Base-by-base conservation (phyloP, 2,888 invertebrate species). In the Malthinus seriepunctatus region DNA sequence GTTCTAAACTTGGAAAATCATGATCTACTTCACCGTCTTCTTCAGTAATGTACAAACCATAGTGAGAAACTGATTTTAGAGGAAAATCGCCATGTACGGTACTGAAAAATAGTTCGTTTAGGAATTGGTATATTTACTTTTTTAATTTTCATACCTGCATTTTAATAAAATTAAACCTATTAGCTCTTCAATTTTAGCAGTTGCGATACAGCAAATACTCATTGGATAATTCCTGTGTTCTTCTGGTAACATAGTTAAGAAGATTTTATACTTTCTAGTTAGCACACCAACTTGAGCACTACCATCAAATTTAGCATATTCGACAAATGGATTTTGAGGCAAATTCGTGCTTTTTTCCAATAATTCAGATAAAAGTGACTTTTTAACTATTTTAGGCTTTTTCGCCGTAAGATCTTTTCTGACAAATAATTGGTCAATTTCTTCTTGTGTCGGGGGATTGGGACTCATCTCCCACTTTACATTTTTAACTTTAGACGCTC, bases 1-100 rank as follows among this genome's bases (percentile, higher is more conserved):
- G 84, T 74, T 96, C 95, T 8, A 98, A 81, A 67, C 91, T 90
- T 0, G 97, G 96, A 75, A 98, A 96, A 69, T 95, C 97, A 79
- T 86, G 86, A 78, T 95, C 95, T 2, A 95, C 91, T 80, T 96
- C 96, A 1, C 97, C 97, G 74, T 96, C 95, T 72, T 97, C 97
- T 79, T 97, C 97, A 23, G 94, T 95, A 76, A 97, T 94, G 74
- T 92, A 94, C 53, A 97, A 83, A 39, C 93, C 93, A 76, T 95
- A 97, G 71, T 88, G 85, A 52, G 83, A 81, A 11, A 88, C 84
- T 34, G 87, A 84, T 68, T 86, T 85, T 46, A 88, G 80, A 12
- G 79, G 76, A 68, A 86, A 80, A 60, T 87, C 86, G 4, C 86
- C 86, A 74, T 86, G 84, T 71, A 84, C 83, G 63, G 86, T 84